Percentiles rank a stretch among this genome's conserved stretches.
Conservation (phyloP, 2,888 invertebrate species). For the Hipparchia semele region DNA sequence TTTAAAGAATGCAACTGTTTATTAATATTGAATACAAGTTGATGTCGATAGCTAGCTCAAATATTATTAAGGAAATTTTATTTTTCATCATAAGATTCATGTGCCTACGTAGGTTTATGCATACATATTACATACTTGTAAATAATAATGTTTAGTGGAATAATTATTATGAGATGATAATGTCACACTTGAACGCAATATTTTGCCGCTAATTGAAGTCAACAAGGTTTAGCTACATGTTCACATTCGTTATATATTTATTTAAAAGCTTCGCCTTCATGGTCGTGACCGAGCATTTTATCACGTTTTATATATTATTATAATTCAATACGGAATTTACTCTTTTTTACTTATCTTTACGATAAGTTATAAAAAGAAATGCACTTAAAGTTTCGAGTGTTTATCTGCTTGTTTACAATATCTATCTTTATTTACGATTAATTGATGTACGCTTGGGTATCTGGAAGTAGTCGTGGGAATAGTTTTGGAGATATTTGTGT, state of each 20-base stretch:
- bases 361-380: slow-evolving; percentile 30
- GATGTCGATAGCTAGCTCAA: not conserved
- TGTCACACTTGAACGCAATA: slow-evolving; percentile 11
- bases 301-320: slow-evolving; percentile 21
- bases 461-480: slow-evolving; percentile 16
- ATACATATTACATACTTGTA: not conserved
- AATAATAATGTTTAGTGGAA: slow-evolving; percentile 9
- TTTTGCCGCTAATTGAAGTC: slow-evolving; percentile 26
- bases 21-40: not conserved
- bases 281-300: slow-evolving; percentile 20
- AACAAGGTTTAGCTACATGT: slow-evolving; percentile 25
- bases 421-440: slow-evolving; percentile 17
- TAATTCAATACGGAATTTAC: slow-evolving; percentile 26
- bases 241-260: slow-evolving; percentile 9
- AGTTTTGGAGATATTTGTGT: slow-evolving; percentile 1
- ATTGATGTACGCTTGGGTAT: slow-evolving; percentile 9
- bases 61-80: not conserved
- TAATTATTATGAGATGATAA: not conserved
- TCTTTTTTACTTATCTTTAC: slow-evolving; percentile 21
- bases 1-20: not conserved
- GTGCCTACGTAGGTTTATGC: not conserved
- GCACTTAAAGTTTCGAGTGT: slow-evolving; percentile 23
- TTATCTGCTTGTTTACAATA: slow-evolving; percentile 19
- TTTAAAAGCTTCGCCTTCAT: slow-evolving; percentile 1
- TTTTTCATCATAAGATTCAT: not conserved